phyloP scores from a whole-genome alignment of 2,797 vertebrate genomes.

The Garrulus glandarius region DNA sequence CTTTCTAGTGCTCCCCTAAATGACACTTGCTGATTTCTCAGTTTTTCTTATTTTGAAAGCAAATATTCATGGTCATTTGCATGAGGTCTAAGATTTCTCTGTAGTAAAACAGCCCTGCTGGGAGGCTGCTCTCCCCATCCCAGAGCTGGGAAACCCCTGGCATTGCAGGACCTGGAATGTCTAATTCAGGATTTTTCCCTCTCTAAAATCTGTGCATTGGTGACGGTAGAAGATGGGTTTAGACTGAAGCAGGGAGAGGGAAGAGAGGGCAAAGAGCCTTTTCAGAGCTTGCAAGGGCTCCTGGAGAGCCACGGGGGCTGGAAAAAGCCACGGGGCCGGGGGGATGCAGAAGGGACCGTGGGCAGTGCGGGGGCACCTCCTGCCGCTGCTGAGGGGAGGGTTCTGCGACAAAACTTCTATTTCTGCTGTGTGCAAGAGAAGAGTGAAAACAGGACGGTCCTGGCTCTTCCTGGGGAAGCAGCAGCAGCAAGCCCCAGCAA shows the following conservation, averaged over 20 bases:
- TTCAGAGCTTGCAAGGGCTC: not conserved
- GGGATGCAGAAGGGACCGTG: not conserved
- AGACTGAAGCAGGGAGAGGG: not conserved
- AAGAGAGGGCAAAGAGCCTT: not conserved
- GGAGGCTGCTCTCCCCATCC: not conserved
- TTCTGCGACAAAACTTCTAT: not conserved
- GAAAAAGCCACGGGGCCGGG: not conserved
- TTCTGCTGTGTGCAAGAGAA: not conserved
- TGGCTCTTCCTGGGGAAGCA: not conserved
- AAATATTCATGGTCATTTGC: not conserved
- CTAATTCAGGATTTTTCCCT: accelerated
- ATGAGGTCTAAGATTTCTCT: accelerated
- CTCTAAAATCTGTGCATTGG: not conserved
- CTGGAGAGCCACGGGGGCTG: not conserved
- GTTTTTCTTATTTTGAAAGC: not conserved
- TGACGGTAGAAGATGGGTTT: not conserved
- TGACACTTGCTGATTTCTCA: not conserved
- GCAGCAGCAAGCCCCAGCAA: no score
- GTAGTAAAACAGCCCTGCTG: not conserved
- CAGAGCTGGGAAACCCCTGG: not conserved
- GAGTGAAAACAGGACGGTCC: not conserved
- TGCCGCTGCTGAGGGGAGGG: accelerated
- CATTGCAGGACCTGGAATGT: not conserved
- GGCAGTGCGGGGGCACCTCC: not conserved
- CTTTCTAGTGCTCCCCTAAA: not conserved